Base-by-base conservation (phyloP, 2,888 invertebrate species). In the Liopterus haemorrhoidalis region DNA sequence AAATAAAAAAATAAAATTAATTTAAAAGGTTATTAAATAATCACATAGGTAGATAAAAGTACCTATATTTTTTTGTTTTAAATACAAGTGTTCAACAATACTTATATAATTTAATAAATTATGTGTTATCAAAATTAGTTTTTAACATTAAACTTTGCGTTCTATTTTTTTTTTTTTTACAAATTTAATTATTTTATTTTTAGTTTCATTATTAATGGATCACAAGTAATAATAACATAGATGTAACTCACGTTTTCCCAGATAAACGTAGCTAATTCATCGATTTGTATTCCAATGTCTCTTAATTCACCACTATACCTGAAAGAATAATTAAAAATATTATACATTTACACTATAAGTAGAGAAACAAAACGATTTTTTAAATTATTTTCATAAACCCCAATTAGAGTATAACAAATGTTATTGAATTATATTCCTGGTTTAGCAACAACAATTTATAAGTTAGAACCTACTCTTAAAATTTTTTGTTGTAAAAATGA, bases 271-370 rank as follows among this genome's bases (percentile, higher is more conserved):
- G 96, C 94, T 50, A 85, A 69, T 50, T 89, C 84, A 64, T 97
- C 97, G 61, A 97, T 83, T 59, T 81, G 78, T 43, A 81, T 78
- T 16, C 95, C 94, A 32, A 94, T 70, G 61, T 92, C 91, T 57
- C 88, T 74, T 68, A 90, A 78, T 67, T 94, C 92, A 25, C 96
- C 96, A 63, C 90, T 93, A 68, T 95, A 95, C 63, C 94, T 92
- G 69, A 55, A 64, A 59, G 53, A 41, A 49, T 43, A 49, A 52
- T 49, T 44, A 50, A 18, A 30, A 36, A 38, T 24, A 2, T 25
- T 12, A 20, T 14, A 8, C 5, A 41, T 27, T 11, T 3, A 18
- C 15, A 36, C 4, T 12, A 12, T 5, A 12, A 2, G 31, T n/a
- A n/a, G 16, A 8, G 8, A 24, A 6, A 24, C 24, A 24, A 6